These are phyloP conservation scores for Prosopocoilus inquinatus DNA, from an alignment of 2,888 invertebrate genomes.

Conservation along the genomic window DNA sequence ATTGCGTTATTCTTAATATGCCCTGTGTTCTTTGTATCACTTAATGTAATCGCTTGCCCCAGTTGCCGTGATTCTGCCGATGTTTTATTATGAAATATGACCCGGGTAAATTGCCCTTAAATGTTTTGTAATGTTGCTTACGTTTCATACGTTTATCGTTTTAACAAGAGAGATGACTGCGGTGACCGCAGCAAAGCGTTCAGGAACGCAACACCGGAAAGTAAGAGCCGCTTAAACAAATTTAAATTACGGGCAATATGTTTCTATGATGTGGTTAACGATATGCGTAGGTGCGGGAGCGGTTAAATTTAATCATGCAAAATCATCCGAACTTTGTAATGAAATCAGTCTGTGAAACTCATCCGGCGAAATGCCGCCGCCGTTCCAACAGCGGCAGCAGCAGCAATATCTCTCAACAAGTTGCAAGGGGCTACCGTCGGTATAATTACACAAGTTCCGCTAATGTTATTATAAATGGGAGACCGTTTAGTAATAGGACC, in stretches of 20 bases:
- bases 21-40: no score
- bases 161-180: no score
- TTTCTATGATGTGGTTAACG: constrained; percentile 12
- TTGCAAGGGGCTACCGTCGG: constrained; percentile 25
- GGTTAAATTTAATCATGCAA: constrained; percentile 27
- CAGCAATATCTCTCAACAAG: constrained; percentile 30
- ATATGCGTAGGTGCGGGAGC: constrained; percentile 19
- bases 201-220: neutral
- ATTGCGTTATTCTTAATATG: no score
- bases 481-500: constrained; percentile 28
- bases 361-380: constrained; percentile 26
- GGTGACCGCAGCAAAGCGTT: no score
- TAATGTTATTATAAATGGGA: constrained; percentile 33
- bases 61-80: no score
- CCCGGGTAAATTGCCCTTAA: no score
- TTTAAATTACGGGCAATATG: neutral
- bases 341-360: constrained; percentile 28
- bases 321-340: constrained; percentile 31
- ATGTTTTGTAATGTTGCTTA: no score
- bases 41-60: no score
- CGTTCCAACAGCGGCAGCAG: no score
- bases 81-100: no score
- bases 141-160: no score
- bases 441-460: constrained; percentile 33
- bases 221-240: neutral